Evolutionary conservation across 2,888 invertebrate species (phyloP).

Genomic region (Amphipoea oculea): DNA sequence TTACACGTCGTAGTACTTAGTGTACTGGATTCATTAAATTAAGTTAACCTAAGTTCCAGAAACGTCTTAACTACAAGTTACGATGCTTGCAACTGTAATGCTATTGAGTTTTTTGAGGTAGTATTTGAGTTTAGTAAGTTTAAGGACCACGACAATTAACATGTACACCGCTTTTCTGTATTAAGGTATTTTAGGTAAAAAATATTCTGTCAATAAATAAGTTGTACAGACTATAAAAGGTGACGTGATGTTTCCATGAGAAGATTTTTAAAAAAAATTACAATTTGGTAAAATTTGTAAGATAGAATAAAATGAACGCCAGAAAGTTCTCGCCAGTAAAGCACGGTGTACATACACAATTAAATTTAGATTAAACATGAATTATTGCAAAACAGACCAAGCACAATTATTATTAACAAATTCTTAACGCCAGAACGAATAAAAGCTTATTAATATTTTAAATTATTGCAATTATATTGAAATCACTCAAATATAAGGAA

Average conservation of each 20-base stretch:
- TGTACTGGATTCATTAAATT: slow-evolving; percentile 19
- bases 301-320: background rate
- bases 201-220: background rate
- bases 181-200: background rate
- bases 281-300: too few relatives aligned
- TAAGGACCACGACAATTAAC: slow-evolving; percentile 33
- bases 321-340: background rate
- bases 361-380: slow-evolving; percentile 35
- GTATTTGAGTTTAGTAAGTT: slow-evolving; percentile 47
- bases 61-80: slow-evolving; percentile 33
- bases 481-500: slow-evolving; percentile 17
- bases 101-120: slow-evolving; percentile 60
- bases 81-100: slow-evolving; percentile 22
- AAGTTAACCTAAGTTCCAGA: slow-evolving; percentile 33
- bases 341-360: slow-evolving; percentile 24
- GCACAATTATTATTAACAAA: slow-evolving; percentile 23
- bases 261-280: background rate
- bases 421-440: slow-evolving; percentile 26
- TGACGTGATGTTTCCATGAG: background rate
- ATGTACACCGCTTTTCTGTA: slow-evolving; percentile 23
- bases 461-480: slow-evolving; percentile 44
- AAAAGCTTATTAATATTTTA: slow-evolving; percentile 11
- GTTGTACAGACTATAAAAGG: background rate
- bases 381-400: slow-evolving; percentile 35
- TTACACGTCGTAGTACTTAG: slow-evolving; percentile 20